Conservation (phyloP, 2,113 vertebrate species). For the Lipophrys pholis region DNA sequence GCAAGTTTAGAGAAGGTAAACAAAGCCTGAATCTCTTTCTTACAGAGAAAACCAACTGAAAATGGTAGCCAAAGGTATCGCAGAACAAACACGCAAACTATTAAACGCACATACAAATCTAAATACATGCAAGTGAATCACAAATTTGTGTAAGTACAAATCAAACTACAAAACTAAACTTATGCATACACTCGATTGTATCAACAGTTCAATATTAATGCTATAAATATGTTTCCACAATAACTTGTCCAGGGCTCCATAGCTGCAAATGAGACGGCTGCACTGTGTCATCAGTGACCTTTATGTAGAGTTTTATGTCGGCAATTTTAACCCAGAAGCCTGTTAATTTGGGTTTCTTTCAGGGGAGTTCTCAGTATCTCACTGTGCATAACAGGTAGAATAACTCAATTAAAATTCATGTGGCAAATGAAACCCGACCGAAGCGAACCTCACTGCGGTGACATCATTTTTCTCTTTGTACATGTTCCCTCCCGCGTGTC, state of each 20-base stretch:
- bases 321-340: neutral
- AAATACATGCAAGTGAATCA: too few relatives aligned
- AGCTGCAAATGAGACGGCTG: neutral
- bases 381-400: neutral
- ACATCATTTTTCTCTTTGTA: conserved; percentile 45
- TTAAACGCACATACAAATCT: too few relatives aligned
- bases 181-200: too few relatives aligned
- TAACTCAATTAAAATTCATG: neutral
- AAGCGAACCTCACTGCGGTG: neutral
- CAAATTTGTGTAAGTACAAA: too few relatives aligned
- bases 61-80: too few relatives aligned
- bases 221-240: neutral
- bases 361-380: neutral
- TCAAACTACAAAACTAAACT: too few relatives aligned
- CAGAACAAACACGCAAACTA: too few relatives aligned
- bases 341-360: neutral
- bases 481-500: conserved; percentile 14
- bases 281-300: neutral
- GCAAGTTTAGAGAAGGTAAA: too few relatives aligned
- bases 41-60: too few relatives aligned
- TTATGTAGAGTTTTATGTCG: neutral
- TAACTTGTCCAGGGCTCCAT: neutral
- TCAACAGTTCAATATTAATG: too few relatives aligned
- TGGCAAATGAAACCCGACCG: neutral
- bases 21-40: too few relatives aligned